Evolutionary conservation across 2,888 invertebrate genomes (phyloP).

Genomic region (Pteria penguin): DNA sequence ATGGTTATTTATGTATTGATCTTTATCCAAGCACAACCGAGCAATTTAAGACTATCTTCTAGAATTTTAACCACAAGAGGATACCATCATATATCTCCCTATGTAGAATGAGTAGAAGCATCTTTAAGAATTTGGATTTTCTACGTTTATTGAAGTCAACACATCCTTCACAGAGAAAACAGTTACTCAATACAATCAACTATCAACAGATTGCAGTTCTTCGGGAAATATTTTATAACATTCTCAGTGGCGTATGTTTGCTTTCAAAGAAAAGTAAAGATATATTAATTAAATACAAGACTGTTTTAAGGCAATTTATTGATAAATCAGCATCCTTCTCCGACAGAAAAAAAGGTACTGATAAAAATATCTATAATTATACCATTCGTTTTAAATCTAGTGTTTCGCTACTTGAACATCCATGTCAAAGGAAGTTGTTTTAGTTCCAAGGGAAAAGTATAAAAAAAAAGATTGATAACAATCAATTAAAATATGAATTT

Average conservation of each 20-base stretch:
- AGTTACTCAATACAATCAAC: not conserved
- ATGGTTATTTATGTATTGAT: not conserved
- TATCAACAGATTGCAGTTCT: not conserved
- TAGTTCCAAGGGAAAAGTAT: conserved; percentile 12
- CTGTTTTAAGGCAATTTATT: not conserved
- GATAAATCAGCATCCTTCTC: not conserved
- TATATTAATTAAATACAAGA: not conserved
- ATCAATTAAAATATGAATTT: no score
- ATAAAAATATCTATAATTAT: not conserved
- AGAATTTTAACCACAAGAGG: not conserved
- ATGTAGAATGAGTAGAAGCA: conserved; percentile 1
- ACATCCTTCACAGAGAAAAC: not conserved
- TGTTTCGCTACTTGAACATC: not conserved
- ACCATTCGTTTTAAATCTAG: conserved; percentile 1
- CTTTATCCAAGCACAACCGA: not conserved
- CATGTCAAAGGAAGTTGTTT: conserved; percentile 5
- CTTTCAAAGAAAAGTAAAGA: no score
- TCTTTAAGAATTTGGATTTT: conserved; percentile 13
- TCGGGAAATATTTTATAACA: conserved; percentile 7
- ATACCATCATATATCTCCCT: not conserved
- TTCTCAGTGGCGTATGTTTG: not conserved
- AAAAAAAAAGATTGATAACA: no score
- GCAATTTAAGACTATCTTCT: not conserved
- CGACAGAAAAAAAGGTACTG: not conserved
- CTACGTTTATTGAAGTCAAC: not conserved